A percentile compares a stretch with the other conserved stretches of the same genome.
These are phyloP conservation scores for Pogonocichla stellata DNA, from an alignment of 2,113 vertebrate genomes.

Conservation along the genomic window DNA sequence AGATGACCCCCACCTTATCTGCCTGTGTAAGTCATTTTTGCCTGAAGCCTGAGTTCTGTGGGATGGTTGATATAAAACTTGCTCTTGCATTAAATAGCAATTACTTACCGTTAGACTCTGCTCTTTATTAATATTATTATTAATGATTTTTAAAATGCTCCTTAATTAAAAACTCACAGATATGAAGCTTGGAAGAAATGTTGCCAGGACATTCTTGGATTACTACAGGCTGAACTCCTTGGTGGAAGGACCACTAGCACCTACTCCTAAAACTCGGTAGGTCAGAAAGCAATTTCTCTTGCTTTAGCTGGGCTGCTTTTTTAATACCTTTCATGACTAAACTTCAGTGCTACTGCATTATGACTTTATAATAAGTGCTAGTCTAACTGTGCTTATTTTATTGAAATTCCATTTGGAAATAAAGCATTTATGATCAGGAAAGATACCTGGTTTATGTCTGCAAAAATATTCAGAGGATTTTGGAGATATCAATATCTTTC, in stretches of 20 bases:
- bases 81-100: slow-evolving; percentile 3
- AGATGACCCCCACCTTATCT: neutral
- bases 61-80: slow-evolving; percentile 23
- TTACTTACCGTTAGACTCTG: slow-evolving; percentile 4
- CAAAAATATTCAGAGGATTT: slow-evolving; percentile 57
- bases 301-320: slow-evolving; percentile 3
- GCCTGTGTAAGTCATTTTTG: neutral
- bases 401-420: slow-evolving; percentile 52
- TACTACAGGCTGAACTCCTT: slow-evolving; percentile 90
- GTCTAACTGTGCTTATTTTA: slow-evolving; percentile 52
- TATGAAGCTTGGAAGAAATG: slow-evolving; percentile 94
- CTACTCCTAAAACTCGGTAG: slow-evolving; percentile 77
- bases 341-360: slow-evolving; percentile 25
- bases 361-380: slow-evolving; percentile 10
- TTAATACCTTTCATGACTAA: slow-evolving; percentile 31
- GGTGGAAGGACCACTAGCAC: slow-evolving; percentile 75
- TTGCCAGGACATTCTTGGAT: slow-evolving; percentile 94
- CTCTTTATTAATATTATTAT: neutral
- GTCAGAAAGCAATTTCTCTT: slow-evolving; percentile 49
- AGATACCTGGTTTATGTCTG: slow-evolving; percentile 47
- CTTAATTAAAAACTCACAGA: slow-evolving; percentile 85
- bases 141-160: neutral
- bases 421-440: slow-evolving; percentile 50
- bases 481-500: slow-evolving; percentile 29
- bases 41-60: neutral